These are phyloP conservation scores for Peromyscus californicus DNA, from an alignment of 2,113 vertebrate genomes.

Conservation along the genomic window DNA sequence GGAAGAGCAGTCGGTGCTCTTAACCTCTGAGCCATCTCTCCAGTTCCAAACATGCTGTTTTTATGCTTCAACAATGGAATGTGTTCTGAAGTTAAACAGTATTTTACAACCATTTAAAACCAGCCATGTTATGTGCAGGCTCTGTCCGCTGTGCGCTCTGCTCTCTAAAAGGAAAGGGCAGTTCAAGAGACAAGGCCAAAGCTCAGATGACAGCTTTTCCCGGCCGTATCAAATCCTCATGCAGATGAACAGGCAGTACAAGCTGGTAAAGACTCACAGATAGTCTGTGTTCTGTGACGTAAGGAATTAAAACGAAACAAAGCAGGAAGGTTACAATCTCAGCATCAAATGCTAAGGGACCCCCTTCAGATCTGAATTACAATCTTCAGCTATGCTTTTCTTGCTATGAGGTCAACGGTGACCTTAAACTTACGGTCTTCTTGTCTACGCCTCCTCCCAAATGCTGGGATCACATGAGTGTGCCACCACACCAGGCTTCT, in stretches of 20 bases:
- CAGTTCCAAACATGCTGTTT: not conserved
- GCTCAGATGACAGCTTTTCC: not conserved
- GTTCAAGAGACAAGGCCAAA: not conserved
- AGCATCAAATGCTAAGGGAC: not conserved
- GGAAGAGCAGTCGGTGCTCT: too few species aligned
- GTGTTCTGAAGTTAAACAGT: slow-evolving; percentile 27
- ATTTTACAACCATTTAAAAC: not conserved
- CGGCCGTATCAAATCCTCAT: not conserved
- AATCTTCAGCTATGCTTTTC: slow-evolving; percentile 22
- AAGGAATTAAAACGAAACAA: slow-evolving; percentile 36
- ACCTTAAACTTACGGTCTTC: too few species aligned
- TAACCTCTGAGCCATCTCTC: too few species aligned
- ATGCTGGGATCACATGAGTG: not conserved
- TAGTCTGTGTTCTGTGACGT: not conserved
- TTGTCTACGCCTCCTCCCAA: not conserved
- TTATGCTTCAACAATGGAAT: not conserved
- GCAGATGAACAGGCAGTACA: not conserved
- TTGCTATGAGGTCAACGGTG: not conserved
- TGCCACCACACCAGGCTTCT: not conserved
- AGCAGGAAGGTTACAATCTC: not conserved
- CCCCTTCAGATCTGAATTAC: not conserved
- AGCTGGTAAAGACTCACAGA: not conserved
- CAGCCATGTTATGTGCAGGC: not conserved
- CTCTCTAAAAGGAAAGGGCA: not conserved
- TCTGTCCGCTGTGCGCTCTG: not conserved